Percentiles rank a stretch among this genome's conserved stretches.
Evolutionary conservation across 2,797 vertebrate species (phyloP).

Genomic region (Eremophila alpestris): DNA sequence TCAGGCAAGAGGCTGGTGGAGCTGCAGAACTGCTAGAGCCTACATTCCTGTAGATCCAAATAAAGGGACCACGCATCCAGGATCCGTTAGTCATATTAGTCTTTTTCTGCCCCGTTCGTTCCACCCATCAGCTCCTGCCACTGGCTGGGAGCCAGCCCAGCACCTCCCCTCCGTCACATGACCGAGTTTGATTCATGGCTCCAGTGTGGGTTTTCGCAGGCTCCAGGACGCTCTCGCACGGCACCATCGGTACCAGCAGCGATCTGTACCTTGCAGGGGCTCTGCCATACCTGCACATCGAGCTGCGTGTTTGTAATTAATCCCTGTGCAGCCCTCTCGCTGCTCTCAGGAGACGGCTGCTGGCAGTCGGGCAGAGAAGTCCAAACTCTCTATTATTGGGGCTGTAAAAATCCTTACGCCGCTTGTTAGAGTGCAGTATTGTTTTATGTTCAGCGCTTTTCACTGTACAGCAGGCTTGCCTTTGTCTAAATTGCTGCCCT

Average conservation of each 20-base stretch:
- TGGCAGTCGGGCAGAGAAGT: neutral
- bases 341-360: neutral
- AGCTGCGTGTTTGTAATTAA: neutral
- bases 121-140: conserved; percentile 77
- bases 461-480: neutral
- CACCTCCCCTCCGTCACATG: conserved; percentile 81
- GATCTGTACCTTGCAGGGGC: no score
- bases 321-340: neutral
- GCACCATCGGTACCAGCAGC: no score
- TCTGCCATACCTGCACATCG: neutral
- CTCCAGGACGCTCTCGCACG: neutral
- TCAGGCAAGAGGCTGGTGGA: conserved; percentile 61
- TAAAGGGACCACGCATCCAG: conserved; percentile 52
- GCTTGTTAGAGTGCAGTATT: neutral
- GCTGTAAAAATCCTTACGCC: neutral
- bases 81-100: conserved; percentile 82
- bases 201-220: neutral
- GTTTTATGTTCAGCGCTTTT: neutral
- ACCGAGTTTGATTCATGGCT: conserved; percentile 65
- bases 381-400: neutral
- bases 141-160: conserved; percentile 73
- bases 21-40: conserved; percentile 57
- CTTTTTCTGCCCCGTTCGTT: conserved; percentile 64
- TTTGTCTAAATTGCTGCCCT: neutral
- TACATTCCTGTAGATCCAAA: conserved; percentile 76